phyloP scores from a whole-genome alignment of 2,113 vertebrate genomes.

The Elephas maximus region DNA sequence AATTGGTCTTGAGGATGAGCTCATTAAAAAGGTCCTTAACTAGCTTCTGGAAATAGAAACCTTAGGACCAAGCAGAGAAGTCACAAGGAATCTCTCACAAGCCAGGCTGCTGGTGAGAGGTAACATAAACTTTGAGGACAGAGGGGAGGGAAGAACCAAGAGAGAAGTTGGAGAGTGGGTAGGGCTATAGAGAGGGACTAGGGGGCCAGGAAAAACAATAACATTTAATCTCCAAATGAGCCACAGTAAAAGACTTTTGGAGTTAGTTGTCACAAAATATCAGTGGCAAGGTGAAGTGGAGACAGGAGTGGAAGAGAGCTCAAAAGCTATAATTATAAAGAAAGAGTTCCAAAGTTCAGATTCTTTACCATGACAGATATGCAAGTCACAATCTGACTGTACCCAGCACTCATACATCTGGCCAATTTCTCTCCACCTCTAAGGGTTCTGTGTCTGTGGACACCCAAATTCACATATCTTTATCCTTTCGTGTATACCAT shows the following conservation, averaged over 20 bases:
- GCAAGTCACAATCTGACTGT: not conserved
- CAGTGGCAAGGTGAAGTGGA: not conserved
- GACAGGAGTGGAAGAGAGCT: not conserved
- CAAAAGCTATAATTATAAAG: not conserved
- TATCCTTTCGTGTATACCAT: not conserved
- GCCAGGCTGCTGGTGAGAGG: not conserved
- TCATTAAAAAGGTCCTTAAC: slow-evolving; percentile 66
- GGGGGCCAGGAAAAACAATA: not conserved
- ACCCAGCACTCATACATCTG: rapidly evolving
- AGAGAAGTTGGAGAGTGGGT: too few relatives aligned
- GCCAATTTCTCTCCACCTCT: not conserved
- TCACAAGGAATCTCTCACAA: not conserved
- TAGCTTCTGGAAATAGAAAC: slow-evolving; percentile 51
- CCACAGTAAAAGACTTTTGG: not conserved
- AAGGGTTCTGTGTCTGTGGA: not conserved
- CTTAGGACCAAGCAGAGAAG: slow-evolving; percentile 31
- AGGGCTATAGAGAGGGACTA: not conserved
- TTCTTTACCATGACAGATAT: not conserved
- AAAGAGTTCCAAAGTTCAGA: not conserved
- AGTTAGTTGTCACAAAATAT: not conserved
- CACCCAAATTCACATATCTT: not conserved
- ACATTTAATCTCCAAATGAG: not conserved
- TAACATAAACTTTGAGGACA: not conserved
- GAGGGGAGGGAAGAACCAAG: not conserved
- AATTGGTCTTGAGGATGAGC: slow-evolving; percentile 52